These are phyloP conservation scores for Ricordea florida DNA, from an alignment of 92 coral and sea anemone genomes.

Conservation along the genomic window DNA sequence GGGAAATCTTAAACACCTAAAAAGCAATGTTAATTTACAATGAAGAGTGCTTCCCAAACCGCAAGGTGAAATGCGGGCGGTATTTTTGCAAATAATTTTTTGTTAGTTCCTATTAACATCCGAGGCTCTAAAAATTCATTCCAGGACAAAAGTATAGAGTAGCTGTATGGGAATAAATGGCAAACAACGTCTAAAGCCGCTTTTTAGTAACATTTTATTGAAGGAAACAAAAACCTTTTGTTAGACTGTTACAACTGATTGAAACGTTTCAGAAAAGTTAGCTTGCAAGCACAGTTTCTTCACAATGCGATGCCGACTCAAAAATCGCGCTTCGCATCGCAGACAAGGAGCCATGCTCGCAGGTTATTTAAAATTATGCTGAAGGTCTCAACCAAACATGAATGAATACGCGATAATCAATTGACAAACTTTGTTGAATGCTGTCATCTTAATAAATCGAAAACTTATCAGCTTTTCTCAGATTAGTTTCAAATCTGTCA, in stretches of 20 bases:
- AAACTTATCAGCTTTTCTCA: background rate
- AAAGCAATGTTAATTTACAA: background rate
- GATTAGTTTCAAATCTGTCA: background rate
- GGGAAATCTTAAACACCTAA: background rate
- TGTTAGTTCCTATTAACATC: too few species aligned
- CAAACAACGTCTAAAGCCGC: too few species aligned
- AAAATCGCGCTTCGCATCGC: too few species aligned
- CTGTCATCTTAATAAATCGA: background rate
- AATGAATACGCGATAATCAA: background rate
- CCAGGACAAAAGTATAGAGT: background rate
- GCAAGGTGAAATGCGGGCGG: too few species aligned
- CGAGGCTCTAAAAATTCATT: background rate
- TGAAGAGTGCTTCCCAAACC: too few species aligned
- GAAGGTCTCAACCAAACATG: background rate
- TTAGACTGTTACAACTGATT: background rate
- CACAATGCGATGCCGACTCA: too few species aligned
- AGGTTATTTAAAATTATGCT: too few species aligned
- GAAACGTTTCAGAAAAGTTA: background rate
- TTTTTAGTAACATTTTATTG: background rate
- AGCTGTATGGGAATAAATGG: background rate
- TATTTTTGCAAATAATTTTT: too few species aligned
- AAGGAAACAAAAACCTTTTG: background rate
- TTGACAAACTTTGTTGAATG: background rate
- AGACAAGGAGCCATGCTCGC: too few species aligned
- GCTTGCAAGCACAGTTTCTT: too few species aligned